phyloP scores from a whole-genome alignment of 2,113 vertebrate genomes.

The Willisornis vidua region DNA sequence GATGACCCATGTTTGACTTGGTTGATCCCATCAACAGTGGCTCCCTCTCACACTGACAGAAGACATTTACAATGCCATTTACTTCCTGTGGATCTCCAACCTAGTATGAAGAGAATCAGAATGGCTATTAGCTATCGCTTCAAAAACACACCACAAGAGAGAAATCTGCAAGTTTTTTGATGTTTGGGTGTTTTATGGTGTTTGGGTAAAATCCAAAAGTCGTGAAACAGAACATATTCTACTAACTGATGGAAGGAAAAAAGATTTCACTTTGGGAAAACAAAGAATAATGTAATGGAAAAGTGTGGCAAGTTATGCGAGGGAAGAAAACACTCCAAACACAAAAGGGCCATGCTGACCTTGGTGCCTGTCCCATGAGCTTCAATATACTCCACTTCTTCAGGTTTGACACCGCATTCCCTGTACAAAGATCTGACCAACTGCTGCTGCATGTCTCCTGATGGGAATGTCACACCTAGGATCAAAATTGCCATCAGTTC shows the following conservation, averaged over 20 bases:
- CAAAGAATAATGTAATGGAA: neutral
- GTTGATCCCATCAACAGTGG: slow-evolving; percentile 92
- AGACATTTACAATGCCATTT: slow-evolving; percentile 80
- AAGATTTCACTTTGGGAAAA: neutral
- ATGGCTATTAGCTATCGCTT: neutral
- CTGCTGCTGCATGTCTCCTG: slow-evolving; percentile 85
- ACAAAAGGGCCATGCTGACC: slow-evolving; percentile 69
- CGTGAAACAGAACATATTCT: neutral
- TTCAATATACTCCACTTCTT: slow-evolving; percentile 91
- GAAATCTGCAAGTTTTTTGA: neutral
- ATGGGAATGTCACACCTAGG: slow-evolving; percentile 93
- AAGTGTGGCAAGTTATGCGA: neutral
- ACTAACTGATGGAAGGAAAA: neutral
- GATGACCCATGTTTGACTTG: slow-evolving; percentile 98
- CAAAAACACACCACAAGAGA: neutral
- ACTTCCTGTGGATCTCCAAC: slow-evolving; percentile 95
- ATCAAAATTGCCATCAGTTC: neutral
- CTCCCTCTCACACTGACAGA: slow-evolving; percentile 77
- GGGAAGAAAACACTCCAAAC: neutral
- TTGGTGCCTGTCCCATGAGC: slow-evolving; percentile 97
- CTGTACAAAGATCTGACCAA: slow-evolving; percentile 83
- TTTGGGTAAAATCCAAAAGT: neutral
- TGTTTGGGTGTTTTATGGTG: neutral
- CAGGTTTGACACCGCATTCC: slow-evolving; percentile 73
- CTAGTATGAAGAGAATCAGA: slow-evolving; percentile 62